Evolutionary conservation across 2,888 invertebrate species (phyloP).

Genomic region (Meghimatium bilineatum): DNA sequence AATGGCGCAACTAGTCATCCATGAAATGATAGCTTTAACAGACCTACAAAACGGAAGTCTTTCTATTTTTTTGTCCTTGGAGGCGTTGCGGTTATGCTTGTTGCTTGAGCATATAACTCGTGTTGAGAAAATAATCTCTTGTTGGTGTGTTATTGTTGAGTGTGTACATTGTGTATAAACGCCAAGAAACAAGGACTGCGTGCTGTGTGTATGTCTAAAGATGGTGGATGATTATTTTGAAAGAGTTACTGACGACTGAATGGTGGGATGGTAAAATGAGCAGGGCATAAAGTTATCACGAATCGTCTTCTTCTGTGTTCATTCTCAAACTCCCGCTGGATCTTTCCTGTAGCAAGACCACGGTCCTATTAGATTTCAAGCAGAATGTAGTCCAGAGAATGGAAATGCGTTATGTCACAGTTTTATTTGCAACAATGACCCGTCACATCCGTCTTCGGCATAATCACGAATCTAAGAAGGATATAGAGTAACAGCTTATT

Average conservation of each 20-base stretch:
- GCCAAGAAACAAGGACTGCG: neutral
- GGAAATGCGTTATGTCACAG: too few relatives aligned
- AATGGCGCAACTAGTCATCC: constrained; percentile 6
- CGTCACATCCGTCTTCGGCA: too few relatives aligned
- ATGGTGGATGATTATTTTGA: neutral
- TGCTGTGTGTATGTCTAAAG: neutral
- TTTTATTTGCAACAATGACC: too few relatives aligned
- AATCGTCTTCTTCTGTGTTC: too few relatives aligned
- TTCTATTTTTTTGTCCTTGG: neutral
- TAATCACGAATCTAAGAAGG: too few relatives aligned
- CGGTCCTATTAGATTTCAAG: too few relatives aligned
- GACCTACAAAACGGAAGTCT: constrained; percentile 16
- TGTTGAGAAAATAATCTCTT: constrained; percentile 29
- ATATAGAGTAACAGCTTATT: too few relatives aligned
- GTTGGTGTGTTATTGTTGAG: constrained; percentile 23
- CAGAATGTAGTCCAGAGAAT: too few relatives aligned
- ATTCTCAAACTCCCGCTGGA: too few relatives aligned
- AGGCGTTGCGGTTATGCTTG: neutral
- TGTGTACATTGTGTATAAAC: constrained; percentile 13
- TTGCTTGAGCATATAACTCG: neutral
- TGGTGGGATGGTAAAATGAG: too few relatives aligned
- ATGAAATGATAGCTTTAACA: neutral
- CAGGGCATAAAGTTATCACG: too few relatives aligned
- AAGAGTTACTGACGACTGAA: neutral
- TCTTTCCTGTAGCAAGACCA: too few relatives aligned